Evolutionary conservation across 2,888 invertebrate species (phyloP), one percentile per base, ranked within the genome.

Genomic region (Aleiodes alternator): DNA sequence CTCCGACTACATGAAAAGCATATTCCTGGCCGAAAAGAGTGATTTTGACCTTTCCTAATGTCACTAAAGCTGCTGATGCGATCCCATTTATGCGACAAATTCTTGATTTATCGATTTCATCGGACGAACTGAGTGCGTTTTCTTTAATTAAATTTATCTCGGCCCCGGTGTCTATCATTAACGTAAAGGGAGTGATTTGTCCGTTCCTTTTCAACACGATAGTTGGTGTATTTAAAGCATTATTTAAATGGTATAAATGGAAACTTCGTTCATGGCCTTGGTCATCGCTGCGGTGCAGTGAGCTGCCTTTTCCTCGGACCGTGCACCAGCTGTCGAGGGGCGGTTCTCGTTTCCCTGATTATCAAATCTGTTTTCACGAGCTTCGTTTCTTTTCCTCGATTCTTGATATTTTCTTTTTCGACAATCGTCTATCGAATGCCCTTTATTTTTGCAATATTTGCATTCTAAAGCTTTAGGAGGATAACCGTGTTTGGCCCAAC

Each of bases 351-450:
- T 61, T 61, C 38, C 43, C 38, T 14, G 8, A 8, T 5, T 11
- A 8, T 34, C 3, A 23, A 38, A 38, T 38, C 5, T 14, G n/a
- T 14, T 61, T 2, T 43, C 4, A 1, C 3, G 14, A 8, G 38
- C 50, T 38, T 12, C n/a, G 16, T 11, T 11, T 34, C 2, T 9
- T 14, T 12, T n/a, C 31, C 43, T 57, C 9, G 23, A 9, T 12
- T 57, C 50, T 4, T 50, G 16, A 48, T 59, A 73, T 9, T 9
- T 57, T 7, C 16, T 68, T 31, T 73, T 73, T 6, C 69, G 57
- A 57, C 57, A 68, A n/a, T 55, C 57, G 0, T 34, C 6, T 6
- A 34, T 34, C 6, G 4, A 4, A 34, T 34, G 34, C 34, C 34
- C 4, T 34, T 6, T 34, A 43, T 9, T 43, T 43, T 43, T 43